Evolutionary conservation across 2,888 invertebrate genomes (phyloP), one percentile per base, ranked within the genome.

Genomic region (Parnassius orleans): DNA sequence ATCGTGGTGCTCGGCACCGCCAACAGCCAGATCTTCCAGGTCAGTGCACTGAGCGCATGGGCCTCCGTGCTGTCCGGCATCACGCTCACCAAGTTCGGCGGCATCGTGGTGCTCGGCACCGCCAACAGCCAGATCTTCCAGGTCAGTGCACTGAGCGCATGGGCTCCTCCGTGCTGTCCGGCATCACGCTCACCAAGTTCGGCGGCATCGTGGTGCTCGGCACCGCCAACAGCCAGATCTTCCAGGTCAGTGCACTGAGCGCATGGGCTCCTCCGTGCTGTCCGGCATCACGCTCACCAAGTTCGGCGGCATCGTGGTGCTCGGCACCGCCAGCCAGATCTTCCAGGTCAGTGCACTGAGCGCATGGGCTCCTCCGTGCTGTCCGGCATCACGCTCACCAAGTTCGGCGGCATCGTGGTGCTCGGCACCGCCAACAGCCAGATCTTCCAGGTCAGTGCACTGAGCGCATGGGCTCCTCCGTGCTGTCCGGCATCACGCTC

Each of bases 201-300:
- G 98, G 97, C 52, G 99, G 99, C 55, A 99, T 99, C 81, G 93
- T 99, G 67, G 98, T 99, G 60, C 93, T 99, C 68, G 98, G 96
- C 19, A 99, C 99, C 83, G 98, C 99, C 24, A 98, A 98, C 86
- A 98, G 98, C 64, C 98, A 99, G 93, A 98, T 99, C 70, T 99
- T 99, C 93, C 94, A 96, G 92, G 93, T 93, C 68, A 55, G 43
- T 43, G 19, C 19, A 19, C 43, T 43, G 43, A 43, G 12, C 94
- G 95, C 78, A 98, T 99, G 96, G 99, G 99, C 69, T 96, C 96
- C 74, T 98, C 98, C 10, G 97, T 99, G 70, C 96, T 99, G 69
- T 98, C 98, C 55, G 99, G 99, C 62, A 99, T 99, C 78, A 99
- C 99, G 10, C 93, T 99, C 66, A 99, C 99, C 64, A 99, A 99